phyloP scores from a whole-genome alignment of 2,113 vertebrate genomes.

The Laticauda laticaudata region DNA sequence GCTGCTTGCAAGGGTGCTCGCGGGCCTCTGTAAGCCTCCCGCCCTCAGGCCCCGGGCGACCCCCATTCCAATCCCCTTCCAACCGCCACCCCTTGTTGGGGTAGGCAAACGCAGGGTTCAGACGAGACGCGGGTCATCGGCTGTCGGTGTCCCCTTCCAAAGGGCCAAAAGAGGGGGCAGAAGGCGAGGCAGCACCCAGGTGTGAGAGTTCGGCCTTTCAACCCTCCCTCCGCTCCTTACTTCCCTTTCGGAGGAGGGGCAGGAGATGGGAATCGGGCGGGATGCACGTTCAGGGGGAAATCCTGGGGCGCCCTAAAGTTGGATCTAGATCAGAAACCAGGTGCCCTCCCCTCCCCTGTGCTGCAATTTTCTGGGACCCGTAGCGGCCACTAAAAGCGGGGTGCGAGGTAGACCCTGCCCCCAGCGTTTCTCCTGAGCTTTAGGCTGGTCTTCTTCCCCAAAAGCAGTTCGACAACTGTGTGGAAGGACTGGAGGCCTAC shows the following conservation, averaged over 20 bases:
- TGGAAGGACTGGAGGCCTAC: neutral
- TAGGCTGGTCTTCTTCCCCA: neutral
- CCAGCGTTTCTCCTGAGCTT: neutral
- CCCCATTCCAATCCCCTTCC: neutral
- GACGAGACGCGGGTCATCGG: neutral
- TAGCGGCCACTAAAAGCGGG: neutral
- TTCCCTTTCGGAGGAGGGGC: neutral
- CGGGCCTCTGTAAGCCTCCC: neutral
- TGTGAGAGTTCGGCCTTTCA: neutral
- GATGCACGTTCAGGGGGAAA: too few species aligned
- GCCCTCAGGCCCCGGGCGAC: neutral
- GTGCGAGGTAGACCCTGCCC: neutral
- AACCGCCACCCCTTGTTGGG: neutral
- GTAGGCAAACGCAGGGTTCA: neutral
- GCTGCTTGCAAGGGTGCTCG: neutral
- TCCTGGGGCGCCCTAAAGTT: neutral
- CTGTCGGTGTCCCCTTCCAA: neutral
- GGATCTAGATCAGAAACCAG: neutral
- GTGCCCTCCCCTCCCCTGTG: neutral
- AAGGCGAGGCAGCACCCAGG: neutral
- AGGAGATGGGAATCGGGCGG: neutral
- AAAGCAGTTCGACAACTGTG: neutral
- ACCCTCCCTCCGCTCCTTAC: neutral
- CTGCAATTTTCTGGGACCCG: neutral
- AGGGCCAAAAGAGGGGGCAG: neutral